Percentiles rank a stretch among this genome's conserved stretches.
Conservation (phyloP, 2,888 invertebrate genomes). For the Arge pagana region DNA sequence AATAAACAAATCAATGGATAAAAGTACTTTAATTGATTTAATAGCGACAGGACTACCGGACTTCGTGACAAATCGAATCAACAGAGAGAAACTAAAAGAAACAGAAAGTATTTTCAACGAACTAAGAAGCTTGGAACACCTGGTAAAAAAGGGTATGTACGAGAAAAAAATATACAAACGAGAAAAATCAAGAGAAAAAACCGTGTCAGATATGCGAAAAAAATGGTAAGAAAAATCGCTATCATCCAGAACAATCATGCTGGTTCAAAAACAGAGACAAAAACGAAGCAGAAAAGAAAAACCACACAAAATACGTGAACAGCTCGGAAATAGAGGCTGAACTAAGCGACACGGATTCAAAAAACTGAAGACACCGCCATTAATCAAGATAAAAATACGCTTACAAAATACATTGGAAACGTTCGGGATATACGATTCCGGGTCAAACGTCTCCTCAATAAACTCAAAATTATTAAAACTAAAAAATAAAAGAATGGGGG, state of each 20-base stretch:
- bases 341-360: slow-evolving; percentile 12
- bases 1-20: slow-evolving; percentile 10
- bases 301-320: slow-evolving; percentile 10
- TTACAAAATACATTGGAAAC: slow-evolving; percentile 25
- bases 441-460: slow-evolving; percentile 31
- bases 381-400: slow-evolving; percentile 28
- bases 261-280: slow-evolving; percentile 11
- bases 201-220: neutral
- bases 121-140: slow-evolving; percentile 7
- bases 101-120: slow-evolving; percentile 3
- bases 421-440: slow-evolving; percentile 29
- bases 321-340: slow-evolving; percentile 22
- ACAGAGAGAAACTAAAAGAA: slow-evolving; percentile 20
- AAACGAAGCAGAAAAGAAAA: slow-evolving; percentile 8
- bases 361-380: slow-evolving; percentile 29
- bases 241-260: neutral
- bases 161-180: slow-evolving; percentile 4
- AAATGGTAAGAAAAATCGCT: slow-evolving; percentile 9
- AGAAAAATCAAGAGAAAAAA: neutral
- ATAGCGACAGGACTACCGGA: slow-evolving; percentile 26
- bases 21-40: slow-evolving; percentile 7
- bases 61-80: slow-evolving; percentile 25
- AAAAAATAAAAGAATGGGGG: slow-evolving; percentile 15
- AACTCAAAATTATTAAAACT: slow-evolving; percentile 31
- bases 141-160: neutral